A percentile compares a stretch with the other conserved stretches of the same genome.
These are phyloP conservation scores for Calypte anna DNA, from an alignment of 2,113 vertebrate species.

Conservation along the genomic window DNA sequence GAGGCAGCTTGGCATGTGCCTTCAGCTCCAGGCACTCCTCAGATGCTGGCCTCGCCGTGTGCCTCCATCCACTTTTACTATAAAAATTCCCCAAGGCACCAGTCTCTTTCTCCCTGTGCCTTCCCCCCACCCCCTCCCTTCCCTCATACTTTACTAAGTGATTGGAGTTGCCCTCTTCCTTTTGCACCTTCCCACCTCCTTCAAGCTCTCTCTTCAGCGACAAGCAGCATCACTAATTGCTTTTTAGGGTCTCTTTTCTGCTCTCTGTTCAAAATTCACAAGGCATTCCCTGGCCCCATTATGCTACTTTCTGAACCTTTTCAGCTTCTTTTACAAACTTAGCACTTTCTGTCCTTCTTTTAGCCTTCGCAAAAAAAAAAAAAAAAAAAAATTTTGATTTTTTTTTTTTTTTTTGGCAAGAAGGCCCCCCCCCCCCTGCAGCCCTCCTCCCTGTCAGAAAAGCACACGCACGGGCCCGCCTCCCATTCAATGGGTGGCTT, in stretches of 20 bases:
- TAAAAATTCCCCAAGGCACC: background rate
- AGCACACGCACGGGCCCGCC: constrained; percentile 81
- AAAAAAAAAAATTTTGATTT: constrained; percentile 21
- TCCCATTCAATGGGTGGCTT: constrained; percentile 81
- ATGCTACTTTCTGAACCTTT: constrained; percentile 82
- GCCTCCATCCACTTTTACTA: constrained; percentile 1
- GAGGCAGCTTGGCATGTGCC: constrained; percentile 4
- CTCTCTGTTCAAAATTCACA: constrained; percentile 84
- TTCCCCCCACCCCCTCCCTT: background rate
- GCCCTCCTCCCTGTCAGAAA: constrained; percentile 64
- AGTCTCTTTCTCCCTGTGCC: background rate
- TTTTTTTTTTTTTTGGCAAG: constrained; percentile 42
- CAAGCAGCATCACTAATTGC: constrained; percentile 85
- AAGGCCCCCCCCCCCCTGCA: constrained; percentile 53
- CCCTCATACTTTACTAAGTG: constrained; percentile 51
- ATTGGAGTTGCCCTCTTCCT: constrained; percentile 47
- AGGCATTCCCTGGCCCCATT: constrained; percentile 79
- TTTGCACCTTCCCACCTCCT: constrained; percentile 52
- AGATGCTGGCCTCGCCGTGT: background rate
- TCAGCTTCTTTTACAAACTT: constrained; percentile 80
- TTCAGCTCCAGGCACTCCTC: background rate
- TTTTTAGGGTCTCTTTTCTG: constrained; percentile 82
- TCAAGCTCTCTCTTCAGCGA: constrained; percentile 75
- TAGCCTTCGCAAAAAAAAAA: constrained; percentile 63
- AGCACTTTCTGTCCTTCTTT: constrained; percentile 75